Evolutionary conservation across 2,888 invertebrate genomes (phyloP).

Genomic region (Sialis lutaria): DNA sequence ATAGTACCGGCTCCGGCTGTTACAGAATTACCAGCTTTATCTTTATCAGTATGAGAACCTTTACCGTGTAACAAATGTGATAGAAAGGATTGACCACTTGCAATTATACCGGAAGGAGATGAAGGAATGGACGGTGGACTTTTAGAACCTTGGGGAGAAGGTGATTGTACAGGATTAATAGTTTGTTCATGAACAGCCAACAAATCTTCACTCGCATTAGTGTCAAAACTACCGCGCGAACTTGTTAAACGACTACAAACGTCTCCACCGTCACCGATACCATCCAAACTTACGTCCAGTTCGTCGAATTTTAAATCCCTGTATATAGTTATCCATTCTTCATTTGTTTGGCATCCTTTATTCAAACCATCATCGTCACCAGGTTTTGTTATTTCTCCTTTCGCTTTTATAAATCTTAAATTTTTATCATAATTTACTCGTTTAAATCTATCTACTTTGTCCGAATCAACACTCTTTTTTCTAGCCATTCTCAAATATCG

Average conservation of each 20-base stretch:
- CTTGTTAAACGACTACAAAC: slow-evolving; percentile 28
- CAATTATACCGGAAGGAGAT: slow-evolving; percentile 28
- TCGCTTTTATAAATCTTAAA: slow-evolving; percentile 64
- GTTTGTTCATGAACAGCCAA: slow-evolving; percentile 5
- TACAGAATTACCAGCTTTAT: slow-evolving; percentile 17
- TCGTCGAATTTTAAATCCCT: slow-evolving; percentile 29
- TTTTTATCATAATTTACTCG: slow-evolving; percentile 78
- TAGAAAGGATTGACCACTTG: slow-evolving; percentile 40
- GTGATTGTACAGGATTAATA: neutral
- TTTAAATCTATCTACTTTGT: slow-evolving; percentile 67
- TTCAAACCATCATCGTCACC: slow-evolving; percentile 62
- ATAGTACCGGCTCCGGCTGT: slow-evolving; percentile 40
- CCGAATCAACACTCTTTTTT: slow-evolving; percentile 69
- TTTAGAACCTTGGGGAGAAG: slow-evolving; percentile 11
- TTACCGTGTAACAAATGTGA: slow-evolving; percentile 42
- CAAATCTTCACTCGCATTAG: slow-evolving; percentile 21
- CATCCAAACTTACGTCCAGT: slow-evolving; percentile 20
- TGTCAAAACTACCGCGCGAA: slow-evolving; percentile 32
- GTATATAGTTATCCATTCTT: slow-evolving; percentile 49
- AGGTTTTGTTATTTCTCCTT: slow-evolving; percentile 52
- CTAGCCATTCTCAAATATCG: slow-evolving; percentile 73
- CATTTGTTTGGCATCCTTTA: slow-evolving; percentile 63
- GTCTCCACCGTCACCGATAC: slow-evolving; percentile 14
- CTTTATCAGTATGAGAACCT: slow-evolving; percentile 18
- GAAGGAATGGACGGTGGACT: slow-evolving; percentile 20